Evolutionary conservation across 1,140 invertebrate genomes (phyloP).

Genomic region (Littorina saxatilis): DNA sequence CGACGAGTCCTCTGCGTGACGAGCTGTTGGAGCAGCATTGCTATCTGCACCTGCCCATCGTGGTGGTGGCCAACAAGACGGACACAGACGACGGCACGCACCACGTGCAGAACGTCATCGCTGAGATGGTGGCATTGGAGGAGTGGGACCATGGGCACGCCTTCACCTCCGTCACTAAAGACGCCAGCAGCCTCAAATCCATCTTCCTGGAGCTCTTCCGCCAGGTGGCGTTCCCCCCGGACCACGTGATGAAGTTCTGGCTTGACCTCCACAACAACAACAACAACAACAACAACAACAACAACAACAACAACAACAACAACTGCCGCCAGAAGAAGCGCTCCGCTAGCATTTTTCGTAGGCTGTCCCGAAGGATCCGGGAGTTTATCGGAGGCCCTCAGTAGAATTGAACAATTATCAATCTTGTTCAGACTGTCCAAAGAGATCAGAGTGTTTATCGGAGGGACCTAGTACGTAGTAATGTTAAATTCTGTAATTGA

Average conservation of each 20-base stretch:
- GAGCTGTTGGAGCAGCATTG: slow-evolving; percentile 26
- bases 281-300: no score
- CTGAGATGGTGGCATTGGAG: neutral
- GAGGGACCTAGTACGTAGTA: no score
- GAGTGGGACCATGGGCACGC: slow-evolving; percentile 13
- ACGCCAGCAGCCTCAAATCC: neutral
- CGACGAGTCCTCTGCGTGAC: slow-evolving; percentile 77
- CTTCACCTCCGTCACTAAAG: neutral
- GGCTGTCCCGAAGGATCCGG: neutral
- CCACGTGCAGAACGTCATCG: neutral
- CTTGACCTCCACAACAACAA: neutral
- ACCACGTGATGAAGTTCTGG: neutral
- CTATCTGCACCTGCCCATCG: slow-evolving; percentile 9
- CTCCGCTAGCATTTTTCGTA: neutral
- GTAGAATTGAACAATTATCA: no score
- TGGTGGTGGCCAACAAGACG: slow-evolving; percentile 16
- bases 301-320: neutral
- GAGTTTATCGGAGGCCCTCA: neutral
- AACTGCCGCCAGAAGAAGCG: neutral
- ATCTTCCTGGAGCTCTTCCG: slow-evolving; percentile 15
- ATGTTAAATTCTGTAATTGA: no score
- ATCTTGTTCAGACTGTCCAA: no score
- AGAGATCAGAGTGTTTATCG: no score
- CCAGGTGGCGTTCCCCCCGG: neutral
- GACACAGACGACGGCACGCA: neutral